Percentiles rank a stretch among this genome's conserved stretches.
Evolutionary conservation across 1,140 invertebrate species (phyloP).

Genomic region (Diabrotica virgifera): DNA sequence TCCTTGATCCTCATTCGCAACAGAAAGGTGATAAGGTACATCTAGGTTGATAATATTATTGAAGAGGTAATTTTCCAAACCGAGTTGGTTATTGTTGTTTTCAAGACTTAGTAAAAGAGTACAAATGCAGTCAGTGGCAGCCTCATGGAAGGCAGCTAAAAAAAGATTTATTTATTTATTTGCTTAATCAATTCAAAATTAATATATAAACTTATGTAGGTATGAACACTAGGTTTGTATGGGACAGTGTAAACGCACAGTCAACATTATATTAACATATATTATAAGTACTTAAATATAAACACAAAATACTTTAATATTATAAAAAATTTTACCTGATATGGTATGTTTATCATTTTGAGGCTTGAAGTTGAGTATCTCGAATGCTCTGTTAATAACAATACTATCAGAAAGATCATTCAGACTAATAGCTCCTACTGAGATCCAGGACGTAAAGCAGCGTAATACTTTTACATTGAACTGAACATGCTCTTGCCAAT

Average conservation of each 20-base stretch:
- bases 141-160: slow-evolving; percentile 76
- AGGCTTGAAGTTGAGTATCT: slow-evolving; percentile 58
- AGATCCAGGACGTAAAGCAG: slow-evolving; percentile 80
- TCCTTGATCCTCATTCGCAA: slow-evolving; percentile 89
- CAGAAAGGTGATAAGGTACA: slow-evolving; percentile 85
- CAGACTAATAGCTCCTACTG: slow-evolving; percentile 66
- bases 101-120: slow-evolving; percentile 77
- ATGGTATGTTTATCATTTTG: slow-evolving; percentile 51
- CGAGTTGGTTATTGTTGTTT: slow-evolving; percentile 65
- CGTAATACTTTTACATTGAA: slow-evolving; percentile 63
- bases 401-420: slow-evolving; percentile 64
- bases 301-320: too few relatives aligned
- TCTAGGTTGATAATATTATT: slow-evolving; percentile 78
- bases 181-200: too few relatives aligned
- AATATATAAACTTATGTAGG: too few relatives aligned
- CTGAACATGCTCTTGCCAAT: slow-evolving; percentile 53
- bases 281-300: too few relatives aligned
- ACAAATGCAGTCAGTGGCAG: slow-evolving; percentile 88
- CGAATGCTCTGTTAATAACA: slow-evolving; percentile 67
- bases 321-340: slow-evolving; percentile 11
- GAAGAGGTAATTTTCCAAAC: slow-evolving; percentile 75
- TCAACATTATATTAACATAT: too few relatives aligned
- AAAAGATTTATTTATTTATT: slow-evolving; percentile 9
- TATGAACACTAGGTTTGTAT: too few relatives aligned
- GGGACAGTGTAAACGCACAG: too few relatives aligned